Evolutionary conservation across 1,140 invertebrate species (phyloP).

Genomic region (Lasioglossum albipes): DNA sequence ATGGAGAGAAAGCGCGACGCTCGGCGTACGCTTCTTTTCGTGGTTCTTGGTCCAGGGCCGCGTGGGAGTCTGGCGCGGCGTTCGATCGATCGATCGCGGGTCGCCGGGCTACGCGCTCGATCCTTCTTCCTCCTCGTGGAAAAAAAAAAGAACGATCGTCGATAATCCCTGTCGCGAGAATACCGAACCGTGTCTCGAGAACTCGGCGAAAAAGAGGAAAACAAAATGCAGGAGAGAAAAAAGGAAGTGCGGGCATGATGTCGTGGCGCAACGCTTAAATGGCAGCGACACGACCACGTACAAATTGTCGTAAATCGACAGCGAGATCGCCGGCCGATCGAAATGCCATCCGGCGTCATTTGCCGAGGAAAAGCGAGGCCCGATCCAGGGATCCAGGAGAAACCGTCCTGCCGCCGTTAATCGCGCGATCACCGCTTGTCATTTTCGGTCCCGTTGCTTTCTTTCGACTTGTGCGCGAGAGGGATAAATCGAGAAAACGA

Average conservation of each 20-base stretch:
- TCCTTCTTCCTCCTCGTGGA: too few species aligned
- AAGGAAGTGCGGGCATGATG: not conserved
- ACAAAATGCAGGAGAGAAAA: not conserved
- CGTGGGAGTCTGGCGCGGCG: conserved; percentile 15
- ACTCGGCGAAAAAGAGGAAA: not conserved
- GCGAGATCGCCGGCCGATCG: not conserved
- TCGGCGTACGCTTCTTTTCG: conserved; percentile 21
- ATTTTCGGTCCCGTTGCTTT: not conserved
- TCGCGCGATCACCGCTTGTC: conserved; percentile 3
- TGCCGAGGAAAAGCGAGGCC: not conserved
- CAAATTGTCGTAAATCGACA: conserved; percentile 40
- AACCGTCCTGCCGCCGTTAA: conserved; percentile 11
- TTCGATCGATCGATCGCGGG: conserved; percentile 51
- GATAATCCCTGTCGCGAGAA: conserved; percentile 19
- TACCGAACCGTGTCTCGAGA: not conserved
- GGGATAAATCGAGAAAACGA: too few species aligned
- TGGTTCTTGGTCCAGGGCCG: not conserved
- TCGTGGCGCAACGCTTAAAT: conserved; percentile 18
- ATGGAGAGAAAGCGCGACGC: conserved; percentile 68
- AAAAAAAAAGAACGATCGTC: not conserved
- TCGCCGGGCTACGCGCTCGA: not conserved
- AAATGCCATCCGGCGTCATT: conserved; percentile 3
- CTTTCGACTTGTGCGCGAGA: too few species aligned
- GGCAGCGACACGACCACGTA: conserved; percentile 9
- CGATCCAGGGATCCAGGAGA: not conserved